Base-by-base conservation (phyloP, 2,797 vertebrate genomes). In the Sebastes trivittatus region DNA sequence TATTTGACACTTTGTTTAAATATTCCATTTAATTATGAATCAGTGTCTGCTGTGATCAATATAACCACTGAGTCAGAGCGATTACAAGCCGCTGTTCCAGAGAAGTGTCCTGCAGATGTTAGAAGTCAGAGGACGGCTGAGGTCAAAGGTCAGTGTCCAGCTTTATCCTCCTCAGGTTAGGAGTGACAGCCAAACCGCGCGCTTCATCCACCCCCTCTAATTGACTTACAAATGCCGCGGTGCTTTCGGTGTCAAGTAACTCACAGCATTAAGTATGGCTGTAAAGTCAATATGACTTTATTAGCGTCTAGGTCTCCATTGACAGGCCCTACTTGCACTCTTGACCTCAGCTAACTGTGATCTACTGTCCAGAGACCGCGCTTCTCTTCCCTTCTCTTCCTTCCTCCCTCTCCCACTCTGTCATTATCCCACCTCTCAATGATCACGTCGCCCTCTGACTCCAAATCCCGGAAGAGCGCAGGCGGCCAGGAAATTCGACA, bases 361-460 rank as follows among this genome's bases (percentile, higher is more conserved):
- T 90, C 86, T 80, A 88, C 85, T 89, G 86, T 88, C 87, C 81
- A 82, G 87, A 88, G 77, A 83, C 73, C 2, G 1, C 22, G 65
- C 71, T 72, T 61, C 46, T 46, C 78, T 80, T 70, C 77, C 34
- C 72, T 56, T 32, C 55, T 78, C 27, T 75, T 62, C 65, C 75
- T 76, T 52, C 49, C 49, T 52, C 20, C 49, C 52, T 81, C 23
- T 27, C 67, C 73, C 80, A 20, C 83, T 88, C 71, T 65, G 81
- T 88, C 85, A 93, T 89, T 90, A 87, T 90, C 88, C 87, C 66
- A 77, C 87, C 88, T 89, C 87, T 93, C 88, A 90, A 88, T 94
- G 90, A 95, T 95, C 93, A 92, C 89, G 92, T 94, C 91, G 80
- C 92, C 91, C 92, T 93, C 91, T 82, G 92, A 95, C 93, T 94